A percentile compares a stretch with the other conserved stretches of the same genome.
phyloP scores from a whole-genome alignment of 2,113 vertebrate species.

The Bambusicola thoracicus region DNA sequence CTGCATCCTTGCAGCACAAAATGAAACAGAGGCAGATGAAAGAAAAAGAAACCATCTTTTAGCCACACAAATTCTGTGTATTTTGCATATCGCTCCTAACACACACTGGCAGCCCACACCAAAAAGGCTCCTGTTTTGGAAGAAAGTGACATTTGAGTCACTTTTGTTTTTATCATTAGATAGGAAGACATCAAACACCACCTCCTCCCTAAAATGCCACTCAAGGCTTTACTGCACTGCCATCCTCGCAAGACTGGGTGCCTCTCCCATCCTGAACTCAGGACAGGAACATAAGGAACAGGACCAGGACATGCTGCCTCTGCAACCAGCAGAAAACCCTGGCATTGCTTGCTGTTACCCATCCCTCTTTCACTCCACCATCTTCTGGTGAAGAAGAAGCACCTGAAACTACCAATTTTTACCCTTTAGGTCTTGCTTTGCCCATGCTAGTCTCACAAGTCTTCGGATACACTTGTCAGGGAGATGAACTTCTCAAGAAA shows the following conservation, averaged over 20 bases:
- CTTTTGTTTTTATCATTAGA: slow-evolving; percentile 53
- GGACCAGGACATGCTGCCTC: not conserved
- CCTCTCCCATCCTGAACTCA: not conserved
- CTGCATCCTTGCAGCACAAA: slow-evolving; percentile 6
- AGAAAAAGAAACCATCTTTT: slow-evolving; percentile 24
- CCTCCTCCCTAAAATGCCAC: not conserved
- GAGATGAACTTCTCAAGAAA: not conserved
- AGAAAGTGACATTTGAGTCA: slow-evolving; percentile 67
- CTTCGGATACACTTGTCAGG: not conserved
- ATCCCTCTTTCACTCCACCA: not conserved
- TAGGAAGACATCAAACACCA: slow-evolving; percentile 26
- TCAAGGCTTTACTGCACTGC: not conserved
- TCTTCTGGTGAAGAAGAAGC: not conserved
- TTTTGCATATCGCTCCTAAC: slow-evolving; percentile 46
- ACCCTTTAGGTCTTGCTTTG: not conserved
- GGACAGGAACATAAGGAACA: not conserved
- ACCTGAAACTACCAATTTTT: not conserved
- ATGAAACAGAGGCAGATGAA: not conserved
- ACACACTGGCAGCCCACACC: slow-evolving; percentile 1
- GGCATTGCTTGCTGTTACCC: not conserved
- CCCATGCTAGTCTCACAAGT: not conserved
- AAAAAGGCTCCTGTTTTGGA: slow-evolving; percentile 51
- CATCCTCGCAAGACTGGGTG: not conserved
- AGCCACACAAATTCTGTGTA: not conserved
- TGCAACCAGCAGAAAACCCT: not conserved